Conservation (phyloP, 2,888 invertebrate genomes). For the Drosophila limbata region DNA sequence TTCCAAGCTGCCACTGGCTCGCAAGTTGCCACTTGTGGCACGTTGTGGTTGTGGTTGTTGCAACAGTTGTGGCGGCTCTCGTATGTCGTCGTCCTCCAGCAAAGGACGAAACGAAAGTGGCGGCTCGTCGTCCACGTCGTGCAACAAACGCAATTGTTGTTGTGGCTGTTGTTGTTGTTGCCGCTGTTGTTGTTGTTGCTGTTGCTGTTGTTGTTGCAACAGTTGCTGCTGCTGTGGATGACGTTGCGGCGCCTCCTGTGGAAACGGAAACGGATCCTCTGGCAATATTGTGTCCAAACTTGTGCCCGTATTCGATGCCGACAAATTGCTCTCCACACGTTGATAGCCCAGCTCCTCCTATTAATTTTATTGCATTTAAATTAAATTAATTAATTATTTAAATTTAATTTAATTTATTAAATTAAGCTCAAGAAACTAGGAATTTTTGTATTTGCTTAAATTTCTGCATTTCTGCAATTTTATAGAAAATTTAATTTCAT, state of each 20-base stretch:
- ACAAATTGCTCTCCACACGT: conserved; percentile 86
- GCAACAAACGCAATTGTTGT: conserved; percentile 59
- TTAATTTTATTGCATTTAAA: not conserved
- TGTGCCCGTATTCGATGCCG: conserved; percentile 88
- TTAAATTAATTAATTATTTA: not conserved
- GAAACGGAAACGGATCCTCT: conserved; percentile 84
- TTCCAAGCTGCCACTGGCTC: conserved; percentile 76
- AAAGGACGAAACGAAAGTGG: conserved; percentile 81
- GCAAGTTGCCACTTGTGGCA: conserved; percentile 56
- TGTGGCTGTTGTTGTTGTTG: conserved; percentile 47
- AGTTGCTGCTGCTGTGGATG: conserved; percentile 59
- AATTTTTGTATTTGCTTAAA: too few species aligned
- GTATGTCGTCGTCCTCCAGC: conserved; percentile 67
- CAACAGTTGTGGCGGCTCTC: conserved; percentile 56
- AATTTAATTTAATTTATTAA: not conserved
- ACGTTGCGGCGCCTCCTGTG: conserved; percentile 64
- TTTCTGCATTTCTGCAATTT: too few species aligned
- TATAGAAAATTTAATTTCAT: too few species aligned
- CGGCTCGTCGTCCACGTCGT: conserved; percentile 73
- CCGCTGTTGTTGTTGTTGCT: conserved; percentile 33
- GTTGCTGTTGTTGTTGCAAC: conserved; percentile 45
- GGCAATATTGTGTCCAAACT: conserved; percentile 86
- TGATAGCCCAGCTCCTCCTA: conserved; percentile 84
- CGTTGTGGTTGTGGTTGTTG: conserved; percentile 66
- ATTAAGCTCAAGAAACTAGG: not conserved